Base-by-base conservation (phyloP, 2,113 vertebrate species). In the Delphinus delphis region DNA sequence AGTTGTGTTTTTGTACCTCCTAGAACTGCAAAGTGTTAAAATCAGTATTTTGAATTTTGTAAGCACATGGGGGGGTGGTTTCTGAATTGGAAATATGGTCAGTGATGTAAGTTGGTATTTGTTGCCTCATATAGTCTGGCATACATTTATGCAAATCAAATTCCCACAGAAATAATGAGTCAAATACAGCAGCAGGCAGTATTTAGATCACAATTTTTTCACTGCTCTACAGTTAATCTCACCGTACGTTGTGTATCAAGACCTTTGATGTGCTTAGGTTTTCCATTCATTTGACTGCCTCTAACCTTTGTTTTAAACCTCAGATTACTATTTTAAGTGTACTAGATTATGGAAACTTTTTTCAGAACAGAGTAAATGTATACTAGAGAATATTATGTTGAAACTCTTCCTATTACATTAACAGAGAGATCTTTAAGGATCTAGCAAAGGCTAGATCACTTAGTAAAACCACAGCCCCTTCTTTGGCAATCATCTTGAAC, bases 381-480 rank as follows among this genome's bases (percentile, higher is more conserved):
- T 81, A 4, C 65, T 83, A 23, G 41, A 71, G 62, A 93, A 58
- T 82, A 77, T 95, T 84, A 53, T 31, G 10, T 68, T 9, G 10
- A 93, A 53, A 76, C 4, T 74, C 18, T 92, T 60, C 88, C 55
- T 74, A 33, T 82, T 96, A 36, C 63, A 84, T 94, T 87, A 95
- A 90, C 60, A 88, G 36, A 74, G 73, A 80, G 38, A 92, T 95
- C 76, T 93, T 96, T 80, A 96, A 88, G 80, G 70, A 47, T 44
- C 44, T 44, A 96, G 95, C 80, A 92, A 97, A 97, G 83, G 87
- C 92, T 83, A 96, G 79, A 88, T 96, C 93, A 88, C 94, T 97
- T 97, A 96, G 90, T 88, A 97, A 96, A 97, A 97, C 93, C 97
- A 96, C 89, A 92, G 62, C 88, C 63, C 97, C 87, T 90, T 96